Conservation (phyloP, 2,797 vertebrate species). For the Loriculus beryllinus region DNA sequence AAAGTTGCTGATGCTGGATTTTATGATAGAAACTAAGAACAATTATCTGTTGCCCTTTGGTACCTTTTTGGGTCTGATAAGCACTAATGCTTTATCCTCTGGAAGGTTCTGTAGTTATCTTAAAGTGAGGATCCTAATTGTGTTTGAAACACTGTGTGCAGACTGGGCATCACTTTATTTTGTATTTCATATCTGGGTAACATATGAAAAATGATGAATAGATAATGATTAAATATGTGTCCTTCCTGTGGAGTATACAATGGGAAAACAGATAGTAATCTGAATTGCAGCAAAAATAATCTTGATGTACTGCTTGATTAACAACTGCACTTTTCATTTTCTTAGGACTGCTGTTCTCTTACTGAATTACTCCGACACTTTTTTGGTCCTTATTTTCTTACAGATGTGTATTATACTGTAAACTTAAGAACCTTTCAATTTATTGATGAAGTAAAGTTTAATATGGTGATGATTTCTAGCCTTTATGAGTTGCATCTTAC, state of each 20-base stretch:
- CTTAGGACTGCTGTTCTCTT: conserved; percentile 40
- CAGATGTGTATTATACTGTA: conserved; percentile 75
- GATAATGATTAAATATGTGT: conserved; percentile 39
- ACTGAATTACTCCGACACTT: conserved; percentile 70
- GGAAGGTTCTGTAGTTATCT: neutral
- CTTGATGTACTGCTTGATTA: conserved; percentile 66
- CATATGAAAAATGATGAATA: neutral
- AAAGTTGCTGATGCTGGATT: conserved; percentile 34
- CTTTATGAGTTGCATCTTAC: conserved; percentile 73
- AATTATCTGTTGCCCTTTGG: conserved; percentile 8
- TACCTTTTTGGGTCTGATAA: neutral
- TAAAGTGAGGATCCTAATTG: neutral
- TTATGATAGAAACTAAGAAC: neutral
- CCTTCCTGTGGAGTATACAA: conserved; percentile 5
- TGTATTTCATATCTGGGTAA: neutral
- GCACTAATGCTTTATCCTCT: neutral
- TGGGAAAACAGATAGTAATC: conserved; percentile 49
- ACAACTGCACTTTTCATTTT: conserved; percentile 57
- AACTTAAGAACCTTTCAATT: conserved; percentile 74
- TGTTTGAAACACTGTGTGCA: neutral
- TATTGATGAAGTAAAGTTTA: conserved; percentile 80
- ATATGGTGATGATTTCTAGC: conserved; percentile 71
- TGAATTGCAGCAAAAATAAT: conserved; percentile 69
- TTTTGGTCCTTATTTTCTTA: conserved; percentile 71
- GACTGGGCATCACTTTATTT: neutral